Base-by-base conservation (phyloP, 2,888 invertebrate species). In the Hypomecis punctinalis region DNA sequence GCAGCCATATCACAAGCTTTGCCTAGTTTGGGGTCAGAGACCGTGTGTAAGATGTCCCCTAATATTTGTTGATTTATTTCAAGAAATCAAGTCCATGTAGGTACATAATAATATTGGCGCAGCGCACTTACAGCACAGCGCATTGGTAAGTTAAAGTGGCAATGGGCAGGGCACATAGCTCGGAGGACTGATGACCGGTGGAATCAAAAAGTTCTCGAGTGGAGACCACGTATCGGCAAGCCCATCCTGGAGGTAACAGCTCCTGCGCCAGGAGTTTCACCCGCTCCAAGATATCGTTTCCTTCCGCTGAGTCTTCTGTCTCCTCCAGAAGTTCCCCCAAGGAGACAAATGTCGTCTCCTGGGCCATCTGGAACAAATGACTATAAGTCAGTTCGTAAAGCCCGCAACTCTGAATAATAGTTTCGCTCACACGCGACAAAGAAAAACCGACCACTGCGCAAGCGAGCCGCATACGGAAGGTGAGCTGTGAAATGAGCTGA, bases 361-460 rank as follows among this genome's bases (percentile, higher is more conserved):
- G 57, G 33, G 13, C 45, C 55, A 39, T 37, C 46, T 39, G 47
- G 5, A 47, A 11, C 39, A 57, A 10, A 47, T 10, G 43, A 43
- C 8, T 43, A 10, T n/a, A 37, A 7, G 37, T 37, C 37, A 37
- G 37, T n/a, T 43, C 10, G n/a, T 5, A 5, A 43, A n/a, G n/a
- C 43, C 9, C 9, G 43, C 5, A 43, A 10, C 43, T 43, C n/a
- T 43, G n/a, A 10, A 9, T 43, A 9, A n/a, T 5, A 8, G 8
- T 8, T 43, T 43, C n/a, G n/a, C n/a, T 43, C n/a, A n/a, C n/a
- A n/a, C n/a, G n/a, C n/a, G n/a, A n/a, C n/a, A n/a, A n/a, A n/a
- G n/a, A n/a, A n/a, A n/a, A 43, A n/a, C 0, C n/a, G 43, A 5
- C 10, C 9, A 43, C n/a, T 9, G 10, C 43, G 9, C n/a, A 10